Evolutionary conservation across 2,113 vertebrate species (phyloP), one percentile per base, ranked within the genome.

Genomic region (Oryzias melastigma): DNA sequence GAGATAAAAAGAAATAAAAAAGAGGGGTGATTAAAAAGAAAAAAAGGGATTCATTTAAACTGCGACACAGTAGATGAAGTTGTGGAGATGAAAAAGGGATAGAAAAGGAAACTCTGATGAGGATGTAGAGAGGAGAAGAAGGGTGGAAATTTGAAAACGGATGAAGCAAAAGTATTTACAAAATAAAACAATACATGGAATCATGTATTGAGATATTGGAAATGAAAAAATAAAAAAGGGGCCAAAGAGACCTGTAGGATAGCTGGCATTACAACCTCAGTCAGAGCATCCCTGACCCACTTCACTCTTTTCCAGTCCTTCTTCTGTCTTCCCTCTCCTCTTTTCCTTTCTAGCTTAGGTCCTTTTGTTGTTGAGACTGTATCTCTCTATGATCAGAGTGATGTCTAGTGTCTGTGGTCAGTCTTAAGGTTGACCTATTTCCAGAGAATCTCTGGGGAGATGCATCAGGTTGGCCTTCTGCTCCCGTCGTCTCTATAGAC

Each of bases 241-340:
- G 51, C 24, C 17, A 16, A 6, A 35, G 27, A 48, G 13, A 42
- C 5, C 43, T 16, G 16, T 24, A 0, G 35, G 41, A 48, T 0
- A 10, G 29, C 29, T 35, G 6, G 7, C 10, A 35, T 35, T 35
- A 35, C 29, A 35, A 35, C 29, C 29, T 35, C 29, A 35, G 29
- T 35, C 29, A 65, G 57, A 75, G 65, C 65, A 68, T 61, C 60
- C 62, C 63, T 77, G 75, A 77, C 80, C 85, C 77, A 83, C 77
- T 83, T 82, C 74, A n/a, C 50, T 62, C 5, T n/a, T 22, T 8
- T 16, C 41, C 24, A 16, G 16, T 55, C 15, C 29, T 57, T 57
- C 41, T 49, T 45, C 6, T 40, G 17, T 62, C 22, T 49, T 20
- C 35, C 55, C 17, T 4, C 13, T 6, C 13, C 15, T 18, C 5